phyloP scores from a whole-genome alignment of 2,888 invertebrate species.

The Epinotia nisella region DNA sequence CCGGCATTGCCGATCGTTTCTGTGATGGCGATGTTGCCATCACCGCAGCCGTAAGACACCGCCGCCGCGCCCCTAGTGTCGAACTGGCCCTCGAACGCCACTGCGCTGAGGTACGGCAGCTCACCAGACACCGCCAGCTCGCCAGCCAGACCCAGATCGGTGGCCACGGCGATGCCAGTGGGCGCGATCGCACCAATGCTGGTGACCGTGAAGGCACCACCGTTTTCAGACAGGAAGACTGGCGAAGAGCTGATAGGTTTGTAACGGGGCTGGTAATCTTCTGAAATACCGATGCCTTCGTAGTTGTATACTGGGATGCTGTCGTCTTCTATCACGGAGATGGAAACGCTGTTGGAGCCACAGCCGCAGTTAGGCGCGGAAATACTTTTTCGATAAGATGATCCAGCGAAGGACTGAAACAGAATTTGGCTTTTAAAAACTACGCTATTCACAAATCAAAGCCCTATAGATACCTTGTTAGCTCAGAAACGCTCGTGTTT shows the following conservation, averaged over 20 bases:
- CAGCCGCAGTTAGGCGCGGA: neutral
- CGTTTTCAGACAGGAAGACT: neutral
- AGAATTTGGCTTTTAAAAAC: neutral
- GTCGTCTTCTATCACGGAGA: conserved; percentile 1
- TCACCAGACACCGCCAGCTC: conserved; percentile 53
- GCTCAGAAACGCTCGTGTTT: too few species aligned
- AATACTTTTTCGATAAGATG: neutral
- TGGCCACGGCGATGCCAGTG: conserved; percentile 54
- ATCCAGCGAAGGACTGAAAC: neutral
- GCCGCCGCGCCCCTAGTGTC: conserved; percentile 15
- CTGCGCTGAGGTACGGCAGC: conserved; percentile 31
- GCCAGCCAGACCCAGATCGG: conserved; percentile 60
- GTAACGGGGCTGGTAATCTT: neutral
- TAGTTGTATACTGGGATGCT: neutral
- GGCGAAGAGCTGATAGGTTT: neutral
- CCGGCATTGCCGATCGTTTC: conserved; percentile 14
- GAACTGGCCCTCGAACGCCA: conserved; percentile 34
- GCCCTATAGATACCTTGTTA: too few species aligned
- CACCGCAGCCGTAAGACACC: conserved; percentile 34
- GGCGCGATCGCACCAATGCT: conserved; percentile 57
- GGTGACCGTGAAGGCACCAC: conserved; percentile 44
- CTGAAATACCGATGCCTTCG: neutral
- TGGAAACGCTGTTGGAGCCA: conserved; percentile 12
- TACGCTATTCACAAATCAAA: neutral
- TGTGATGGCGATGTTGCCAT: conserved; percentile 38